Evolutionary conservation across 2,888 invertebrate species (phyloP), one percentile per base, ranked within the genome.

Genomic region (Cephus rjabovi): DNA sequence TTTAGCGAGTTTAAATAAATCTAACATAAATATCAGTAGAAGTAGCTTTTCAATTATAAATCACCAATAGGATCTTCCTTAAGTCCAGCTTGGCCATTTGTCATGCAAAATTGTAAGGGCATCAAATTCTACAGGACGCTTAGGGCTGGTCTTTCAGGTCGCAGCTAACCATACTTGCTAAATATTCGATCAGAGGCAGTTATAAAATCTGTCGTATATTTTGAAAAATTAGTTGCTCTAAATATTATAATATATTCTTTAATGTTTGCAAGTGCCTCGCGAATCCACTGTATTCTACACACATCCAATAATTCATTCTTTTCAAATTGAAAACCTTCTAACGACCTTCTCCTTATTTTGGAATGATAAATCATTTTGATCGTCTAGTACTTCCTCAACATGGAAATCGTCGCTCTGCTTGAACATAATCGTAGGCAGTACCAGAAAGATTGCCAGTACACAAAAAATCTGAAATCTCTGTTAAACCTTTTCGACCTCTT

Each of bases 101-200:
- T 92, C 91, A 94, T 92, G 80, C 92, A 92, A 83, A 92, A 94
- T 56, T 93, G 93, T 75, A 92, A 88, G 75, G 92, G 91, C n/a
- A 92, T 92, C 69, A 94, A 89, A 86, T 95, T 94, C 83, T 95
- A 94, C 69, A 95, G 87, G 3, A 94, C 87, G 69, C 93, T 85
- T 12, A 92, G 82, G 34, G 87, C 77, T 12, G 91, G 91, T 73
- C 91, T 87, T 40, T 88, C 85, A 23, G 82, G 77, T 74, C 90
- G 88, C 12, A 89, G 83, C 81, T 90, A 89, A 11, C 90, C 80
- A 37, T 89, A 87, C 76, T 86, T 87, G 0, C 89, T 91, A 83
- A 90, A 81, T 80, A 89, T n/a, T 76, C 86, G 84, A 12, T 80
- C 68, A 0, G 78, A 80, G 1, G 79, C 4, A 40, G 37, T 40